A percentile compares a stretch with the other conserved stretches of the same genome.
These are phyloP conservation scores for Shinisaurus crocodilurus DNA, from an alignment of 2,113 vertebrate species.

Conservation along the genomic window DNA sequence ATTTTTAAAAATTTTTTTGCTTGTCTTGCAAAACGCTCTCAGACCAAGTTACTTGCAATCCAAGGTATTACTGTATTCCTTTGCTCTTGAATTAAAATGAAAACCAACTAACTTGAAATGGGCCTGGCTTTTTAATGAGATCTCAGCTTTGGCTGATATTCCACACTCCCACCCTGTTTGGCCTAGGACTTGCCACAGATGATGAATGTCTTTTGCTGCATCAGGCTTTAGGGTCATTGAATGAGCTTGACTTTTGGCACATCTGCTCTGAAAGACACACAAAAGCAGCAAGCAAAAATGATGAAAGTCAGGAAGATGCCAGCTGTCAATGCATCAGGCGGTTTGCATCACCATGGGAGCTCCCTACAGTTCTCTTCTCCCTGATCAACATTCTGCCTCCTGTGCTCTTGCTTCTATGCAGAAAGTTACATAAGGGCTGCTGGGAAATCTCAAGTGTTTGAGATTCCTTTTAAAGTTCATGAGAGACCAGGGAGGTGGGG, in stretches of 20 bases:
- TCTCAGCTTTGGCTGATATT: background rate
- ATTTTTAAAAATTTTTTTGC: too few species aligned
- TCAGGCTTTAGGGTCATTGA: background rate
- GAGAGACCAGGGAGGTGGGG: constrained; percentile 36
- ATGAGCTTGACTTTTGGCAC: background rate
- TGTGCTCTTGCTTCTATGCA: background rate
- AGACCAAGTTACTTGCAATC: too few species aligned
- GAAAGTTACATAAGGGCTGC: background rate
- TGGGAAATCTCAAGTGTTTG: background rate
- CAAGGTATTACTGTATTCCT: too few species aligned
- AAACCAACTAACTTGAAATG: background rate
- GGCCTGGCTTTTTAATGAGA: background rate
- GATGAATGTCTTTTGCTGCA: background rate
- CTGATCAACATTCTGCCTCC: constrained; percentile 35
- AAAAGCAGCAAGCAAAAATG: constrained; percentile 28
- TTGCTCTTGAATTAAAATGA: background rate
- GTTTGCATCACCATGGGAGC: background rate
- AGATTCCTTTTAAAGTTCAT: constrained; percentile 39
- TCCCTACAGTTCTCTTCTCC: background rate
- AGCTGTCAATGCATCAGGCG: constrained; percentile 12
- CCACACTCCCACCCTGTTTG: background rate
- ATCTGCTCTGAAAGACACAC: constrained; percentile 28
- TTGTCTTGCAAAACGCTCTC: too few species aligned
- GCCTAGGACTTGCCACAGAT: background rate
- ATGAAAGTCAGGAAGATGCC: constrained; percentile 24